Evolutionary conservation across 92 coral and sea anemone genomes (phyloP).

Genomic region (Pocillopora meandrina): DNA sequence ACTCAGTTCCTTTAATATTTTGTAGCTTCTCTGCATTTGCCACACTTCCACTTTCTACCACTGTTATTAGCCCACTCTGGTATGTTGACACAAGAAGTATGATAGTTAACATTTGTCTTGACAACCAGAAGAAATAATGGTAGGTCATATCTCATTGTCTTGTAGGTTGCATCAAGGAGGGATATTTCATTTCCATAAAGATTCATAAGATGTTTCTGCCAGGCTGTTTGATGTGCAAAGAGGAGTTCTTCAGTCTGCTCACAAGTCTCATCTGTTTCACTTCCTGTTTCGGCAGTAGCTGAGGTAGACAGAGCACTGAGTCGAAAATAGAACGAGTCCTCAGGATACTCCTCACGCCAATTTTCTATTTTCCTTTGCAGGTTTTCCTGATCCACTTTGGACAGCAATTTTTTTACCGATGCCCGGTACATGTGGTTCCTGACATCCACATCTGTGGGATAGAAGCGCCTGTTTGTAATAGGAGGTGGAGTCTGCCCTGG

Average conservation of each 20-base stretch:
- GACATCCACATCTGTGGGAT: conserved; percentile 58
- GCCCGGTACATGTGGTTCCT: conserved; percentile 77
- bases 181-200: conserved; percentile 56
- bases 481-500: conserved; percentile 49
- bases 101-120: conserved; percentile 57
- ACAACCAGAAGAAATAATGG: conserved; percentile 58
- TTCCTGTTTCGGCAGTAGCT: conserved; percentile 22
- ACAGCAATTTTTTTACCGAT: conserved; percentile 49
- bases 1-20: too few relatives aligned
- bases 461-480: conserved; percentile 59
- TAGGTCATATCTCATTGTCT: conserved; percentile 61
- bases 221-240: conserved; percentile 61
- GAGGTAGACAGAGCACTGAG: conserved; percentile 37
- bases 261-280: conserved; percentile 40
- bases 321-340: conserved; percentile 61
- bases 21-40: too few relatives aligned
- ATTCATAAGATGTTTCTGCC: conserved; percentile 44
- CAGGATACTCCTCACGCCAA: conserved; percentile 52
- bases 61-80: too few relatives aligned
- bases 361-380: conserved; percentile 56
- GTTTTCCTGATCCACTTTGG: conserved; percentile 68
- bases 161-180: conserved; percentile 68
- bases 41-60: too few relatives aligned
- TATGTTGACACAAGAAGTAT: too few relatives aligned
- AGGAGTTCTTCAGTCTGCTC: conserved; percentile 18